phyloP scores from a whole-genome alignment of 2,797 vertebrate genomes.

The Holocentrus rufus region DNA sequence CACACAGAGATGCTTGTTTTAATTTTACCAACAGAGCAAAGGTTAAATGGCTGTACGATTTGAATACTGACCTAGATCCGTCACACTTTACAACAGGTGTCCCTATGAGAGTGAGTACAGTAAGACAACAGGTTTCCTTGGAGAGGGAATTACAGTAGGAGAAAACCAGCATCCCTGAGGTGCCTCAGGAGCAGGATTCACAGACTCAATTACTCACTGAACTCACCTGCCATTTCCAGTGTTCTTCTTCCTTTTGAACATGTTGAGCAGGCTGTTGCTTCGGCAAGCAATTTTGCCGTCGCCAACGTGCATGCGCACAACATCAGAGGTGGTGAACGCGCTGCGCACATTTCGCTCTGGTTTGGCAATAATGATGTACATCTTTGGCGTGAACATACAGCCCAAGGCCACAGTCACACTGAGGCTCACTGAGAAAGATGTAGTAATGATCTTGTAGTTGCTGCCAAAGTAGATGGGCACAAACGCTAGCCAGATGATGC shows the following conservation, averaged over 20 bases:
- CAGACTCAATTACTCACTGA: slow-evolving; percentile 62
- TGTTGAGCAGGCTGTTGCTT: slow-evolving; percentile 95
- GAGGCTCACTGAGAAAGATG: slow-evolving; percentile 96
- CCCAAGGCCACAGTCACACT: slow-evolving; percentile 96
- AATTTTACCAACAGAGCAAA: slow-evolving; percentile 68
- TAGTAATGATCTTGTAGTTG: slow-evolving; percentile 99
- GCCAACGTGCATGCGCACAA: slow-evolving; percentile 97
- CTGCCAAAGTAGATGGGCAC: slow-evolving; percentile 99
- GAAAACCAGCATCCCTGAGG: slow-evolving; percentile 76
- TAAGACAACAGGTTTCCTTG: slow-evolving; percentile 60
- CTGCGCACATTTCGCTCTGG: slow-evolving; percentile 97
- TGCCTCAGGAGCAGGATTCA: slow-evolving; percentile 73
- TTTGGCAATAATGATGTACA: slow-evolving; percentile 98
- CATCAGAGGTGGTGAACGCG: slow-evolving; percentile 97
- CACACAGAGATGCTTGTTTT: slow-evolving; percentile 79
- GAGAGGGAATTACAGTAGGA: slow-evolving; percentile 64
- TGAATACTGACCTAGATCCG: slow-evolving; percentile 76
- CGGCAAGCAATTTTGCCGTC: slow-evolving; percentile 94
- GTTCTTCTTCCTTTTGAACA: slow-evolving; percentile 98
- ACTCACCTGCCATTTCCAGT: slow-evolving; percentile 94
- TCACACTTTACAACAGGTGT: slow-evolving; percentile 76
- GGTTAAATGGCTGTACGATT: slow-evolving; percentile 70
- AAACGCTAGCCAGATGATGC: slow-evolving; percentile 98
- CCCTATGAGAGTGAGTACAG: slow-evolving; percentile 73
- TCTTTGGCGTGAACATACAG: slow-evolving; percentile 99